Base-by-base conservation (phyloP, 2,888 invertebrate species). In the Cheilosia pagana region DNA sequence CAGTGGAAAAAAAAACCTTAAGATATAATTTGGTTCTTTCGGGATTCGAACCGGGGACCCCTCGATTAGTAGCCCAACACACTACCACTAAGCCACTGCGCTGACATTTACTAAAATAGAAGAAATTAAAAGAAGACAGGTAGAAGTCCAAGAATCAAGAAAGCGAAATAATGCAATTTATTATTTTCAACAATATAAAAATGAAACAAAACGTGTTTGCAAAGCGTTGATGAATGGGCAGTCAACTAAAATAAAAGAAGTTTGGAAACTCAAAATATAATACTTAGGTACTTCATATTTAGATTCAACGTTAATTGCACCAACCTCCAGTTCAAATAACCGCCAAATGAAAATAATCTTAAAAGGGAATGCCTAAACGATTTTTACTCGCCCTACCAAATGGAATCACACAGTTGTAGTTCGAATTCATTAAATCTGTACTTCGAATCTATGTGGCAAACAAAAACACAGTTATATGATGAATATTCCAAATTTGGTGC, bases 101-200 rank as follows among this genome's bases (percentile, higher is more conserved):
- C n/a, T n/a, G n/a, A n/a, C n/a, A n/a, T n/a, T n/a, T n/a, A 71
- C 70, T 25, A 71, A 57, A 71, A 39, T 52, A 39, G 45, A 60
- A 71, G 12, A 35, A 19, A 39, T 71, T 25, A 59, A 70, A 52
- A 57, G 57, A 48, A 57, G 70, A 39, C 57, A 57, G 21, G 35
- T 50, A 48, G 57, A 70, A 7, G 4, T 31, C 16, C 70, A 48
- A 50, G 25, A 57, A 14, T 39, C 35, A 23, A 59, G 19, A 39
- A 70, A 70, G 39, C 70, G 48, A 70, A 70, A 70, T 70, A 35
- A 31, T 55, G 21, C 68, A 31, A 45, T 68, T 19, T 55, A n/a
- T 52, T 68, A 43, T 31, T 55, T 45, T 35, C 35, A 57, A 5
- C 45, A 70, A 28, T 48, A 70, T 45, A 57, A 57, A 48, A 70